Conservation (phyloP, 2,113 vertebrate genomes). For the Leptobrachium ailaonicum region DNA sequence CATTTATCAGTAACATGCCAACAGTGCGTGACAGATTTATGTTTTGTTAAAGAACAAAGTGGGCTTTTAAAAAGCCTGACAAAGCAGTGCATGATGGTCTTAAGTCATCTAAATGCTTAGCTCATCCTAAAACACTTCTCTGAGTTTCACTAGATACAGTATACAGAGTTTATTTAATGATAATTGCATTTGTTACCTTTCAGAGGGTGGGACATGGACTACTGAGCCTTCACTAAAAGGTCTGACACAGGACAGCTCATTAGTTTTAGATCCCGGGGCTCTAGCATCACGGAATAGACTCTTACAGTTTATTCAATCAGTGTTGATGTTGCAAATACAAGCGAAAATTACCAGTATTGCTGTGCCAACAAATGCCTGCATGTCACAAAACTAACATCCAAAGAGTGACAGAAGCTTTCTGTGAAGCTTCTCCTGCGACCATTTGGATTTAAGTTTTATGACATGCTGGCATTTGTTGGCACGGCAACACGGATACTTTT, state of each 20-base stretch:
- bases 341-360: too few relatives aligned
- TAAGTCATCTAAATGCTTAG: conserved; percentile 7
- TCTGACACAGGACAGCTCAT: background rate
- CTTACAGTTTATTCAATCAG: too few relatives aligned
- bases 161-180: conserved; percentile 12
- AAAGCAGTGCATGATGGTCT: conserved; percentile 28
- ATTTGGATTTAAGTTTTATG: too few relatives aligned
- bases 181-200: background rate
- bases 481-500: too few relatives aligned
- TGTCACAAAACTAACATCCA: too few relatives aligned
- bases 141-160: background rate
- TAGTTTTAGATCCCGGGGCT: background rate
- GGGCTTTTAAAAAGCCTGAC: conserved; percentile 20
- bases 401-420: too few relatives aligned
- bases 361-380: too few relatives aligned
- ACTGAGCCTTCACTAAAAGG: background rate
- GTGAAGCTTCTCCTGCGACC: too few relatives aligned
- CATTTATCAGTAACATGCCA: conserved; percentile 6
- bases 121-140: background rate
- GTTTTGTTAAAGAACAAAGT: conserved; percentile 22
- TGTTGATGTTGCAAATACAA: too few relatives aligned
- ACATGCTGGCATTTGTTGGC: too few relatives aligned
- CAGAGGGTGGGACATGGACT: too few relatives aligned
- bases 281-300: background rate
- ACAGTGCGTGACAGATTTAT: conserved; percentile 12